Conservation (phyloP, 2,797 vertebrate genomes). For the Allobates femoralis region DNA sequence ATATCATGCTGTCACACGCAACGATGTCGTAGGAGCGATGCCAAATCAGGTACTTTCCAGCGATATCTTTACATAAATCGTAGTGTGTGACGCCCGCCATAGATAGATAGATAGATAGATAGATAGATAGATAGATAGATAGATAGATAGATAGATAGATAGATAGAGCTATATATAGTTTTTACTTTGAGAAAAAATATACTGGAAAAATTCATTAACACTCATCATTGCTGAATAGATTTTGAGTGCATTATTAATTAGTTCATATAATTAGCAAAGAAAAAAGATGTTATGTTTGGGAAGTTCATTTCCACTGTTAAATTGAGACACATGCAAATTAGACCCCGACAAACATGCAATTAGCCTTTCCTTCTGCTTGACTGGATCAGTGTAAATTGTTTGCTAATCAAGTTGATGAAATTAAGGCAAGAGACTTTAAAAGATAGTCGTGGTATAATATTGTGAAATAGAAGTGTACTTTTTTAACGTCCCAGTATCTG, state of each 20-base stretch:
- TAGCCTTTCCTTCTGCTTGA: slow-evolving; percentile 63
- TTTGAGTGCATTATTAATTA: slow-evolving; percentile 59
- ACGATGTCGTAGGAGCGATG: no score
- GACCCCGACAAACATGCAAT: slow-evolving; percentile 62
- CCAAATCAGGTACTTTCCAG: no score
- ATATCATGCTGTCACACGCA: no score
- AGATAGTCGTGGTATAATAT: slow-evolving; percentile 42
- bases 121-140: no score
- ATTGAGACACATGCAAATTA: slow-evolving; percentile 64
- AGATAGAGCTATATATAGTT: background rate
- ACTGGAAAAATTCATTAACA: slow-evolving; percentile 25
- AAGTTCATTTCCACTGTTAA: slow-evolving; percentile 63
- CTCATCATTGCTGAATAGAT: slow-evolving; percentile 30
- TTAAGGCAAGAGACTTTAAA: slow-evolving; percentile 47
- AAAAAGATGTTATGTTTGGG: slow-evolving; percentile 57
- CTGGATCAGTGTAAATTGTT: slow-evolving; percentile 63
- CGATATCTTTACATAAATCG: no score
- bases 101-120: no score
- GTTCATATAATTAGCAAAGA: slow-evolving; percentile 56
- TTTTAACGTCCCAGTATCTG: slow-evolving; percentile 3
- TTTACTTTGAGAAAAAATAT: slow-evolving; percentile 8
- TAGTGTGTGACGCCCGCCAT: no score
- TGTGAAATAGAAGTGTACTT: slow-evolving; percentile 24
- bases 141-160: background rate
- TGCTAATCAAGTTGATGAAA: slow-evolving; percentile 59